Conservation (phyloP, 1,140 invertebrate species). For the Physella acuta region DNA sequence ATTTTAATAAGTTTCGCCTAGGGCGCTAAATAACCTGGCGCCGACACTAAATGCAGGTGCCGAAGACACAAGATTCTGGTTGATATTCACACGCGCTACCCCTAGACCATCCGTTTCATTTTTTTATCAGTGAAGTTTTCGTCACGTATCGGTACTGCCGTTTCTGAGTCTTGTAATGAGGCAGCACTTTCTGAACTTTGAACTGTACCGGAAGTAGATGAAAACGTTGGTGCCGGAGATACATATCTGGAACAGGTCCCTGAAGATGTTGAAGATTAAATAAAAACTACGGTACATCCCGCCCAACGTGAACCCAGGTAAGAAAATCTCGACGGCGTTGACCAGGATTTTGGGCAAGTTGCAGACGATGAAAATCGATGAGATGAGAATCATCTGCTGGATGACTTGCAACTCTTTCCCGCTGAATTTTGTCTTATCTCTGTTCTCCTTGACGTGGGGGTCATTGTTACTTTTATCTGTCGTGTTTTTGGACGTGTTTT, state of each 20-base stretch:
- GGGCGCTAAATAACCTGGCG: too few relatives aligned
- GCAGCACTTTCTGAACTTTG: not conserved
- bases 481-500: not conserved
- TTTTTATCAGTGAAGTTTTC: too few relatives aligned
- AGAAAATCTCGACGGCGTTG: not conserved
- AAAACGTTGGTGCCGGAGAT: not conserved
- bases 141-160: too few relatives aligned
- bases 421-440: not conserved
- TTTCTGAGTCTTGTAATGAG: not conserved
- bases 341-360: not conserved
- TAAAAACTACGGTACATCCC: not conserved
- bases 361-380: not conserved
- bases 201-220: constrained; percentile 7
- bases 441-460: too few relatives aligned
- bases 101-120: too few relatives aligned
- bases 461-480: not conserved
- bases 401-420: constrained; percentile 8
- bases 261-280: not conserved
- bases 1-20: too few relatives aligned
- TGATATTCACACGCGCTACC: too few relatives aligned
- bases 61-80: too few relatives aligned
- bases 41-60: too few relatives aligned
- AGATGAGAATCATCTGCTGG: constrained; percentile 3
- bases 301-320: not conserved
- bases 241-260: not conserved